Evolutionary conservation across 2,888 invertebrate species (phyloP), one percentile per base, ranked within the genome.

Genomic region (Tiliacea citrago): DNA sequence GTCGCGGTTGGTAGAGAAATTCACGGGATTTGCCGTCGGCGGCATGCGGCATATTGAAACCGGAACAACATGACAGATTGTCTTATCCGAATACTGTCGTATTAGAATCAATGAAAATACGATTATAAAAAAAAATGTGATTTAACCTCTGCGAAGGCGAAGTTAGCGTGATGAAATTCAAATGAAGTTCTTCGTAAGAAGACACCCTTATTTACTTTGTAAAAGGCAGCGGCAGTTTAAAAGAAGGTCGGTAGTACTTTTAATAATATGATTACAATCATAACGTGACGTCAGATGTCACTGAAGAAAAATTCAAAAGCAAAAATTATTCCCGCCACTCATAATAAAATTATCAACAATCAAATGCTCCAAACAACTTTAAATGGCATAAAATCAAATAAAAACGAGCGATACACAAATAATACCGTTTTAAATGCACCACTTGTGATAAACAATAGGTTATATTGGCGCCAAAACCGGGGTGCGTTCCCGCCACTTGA

Each of bases 401-500:
- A 91, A 90, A 91, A 90, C 89, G 86, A 85, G 88, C 90, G 90
- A 91, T 92, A 91, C 88, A 91, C 91, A 91, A 92, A 93, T 94
- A 93, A 94, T 92, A 89, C 91, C 91, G 88, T 93, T 92, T 92
- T 88, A 90, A 90, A 91, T 92, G 93, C 93, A 77, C 92, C 92
- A 94, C 95, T 95, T 92, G 92, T 91, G 89, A 83, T 92, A 93
- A 94, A 95, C 95, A 95, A 95, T 92, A 88, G 91, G 83, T 88
- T 88, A 79, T 91, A 92, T 92, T 93, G 91, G 92, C 92, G 92
- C 90, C 89, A 90, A 90, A 92, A 92, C 88, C 88, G 85, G 92
- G 91, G 91, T 88, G 90, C 87, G 84, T 78, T 84, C 86, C 83
- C 83, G 87, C 89, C 91, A 92, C 95, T 95, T 90, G 91, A 91